Percentiles rank a stretch among this genome's conserved stretches.
Conservation (phyloP, 2,797 vertebrate species). For the Thamnophis elegans region DNA sequence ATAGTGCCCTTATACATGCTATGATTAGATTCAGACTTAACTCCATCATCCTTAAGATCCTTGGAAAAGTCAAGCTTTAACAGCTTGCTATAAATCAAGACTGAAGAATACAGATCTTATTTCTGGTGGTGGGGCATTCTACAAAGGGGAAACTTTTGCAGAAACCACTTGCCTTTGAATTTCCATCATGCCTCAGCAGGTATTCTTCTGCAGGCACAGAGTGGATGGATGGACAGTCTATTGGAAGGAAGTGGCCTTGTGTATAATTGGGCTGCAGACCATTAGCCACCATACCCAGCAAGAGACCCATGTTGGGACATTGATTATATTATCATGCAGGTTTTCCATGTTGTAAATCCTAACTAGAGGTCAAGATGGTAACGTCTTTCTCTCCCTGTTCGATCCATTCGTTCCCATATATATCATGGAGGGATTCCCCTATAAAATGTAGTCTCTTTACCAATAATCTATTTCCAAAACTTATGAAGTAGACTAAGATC, state of each 20-base stretch:
- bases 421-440: neutral
- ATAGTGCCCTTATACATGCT: neutral
- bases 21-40: neutral
- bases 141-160: neutral
- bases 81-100: neutral
- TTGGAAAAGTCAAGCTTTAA: neutral
- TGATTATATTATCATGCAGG: neutral
- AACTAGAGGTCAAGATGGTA: neutral
- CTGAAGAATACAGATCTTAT: neutral
- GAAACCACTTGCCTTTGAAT: neutral
- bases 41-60: neutral
- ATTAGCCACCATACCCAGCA: neutral
- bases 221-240: neutral
- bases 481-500: neutral
- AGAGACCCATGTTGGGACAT: neutral
- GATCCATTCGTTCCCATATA: neutral
- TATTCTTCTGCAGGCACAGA: neutral
- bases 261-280: neutral
- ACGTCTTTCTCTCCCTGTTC: neutral
- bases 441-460: neutral
- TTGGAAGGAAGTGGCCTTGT: neutral
- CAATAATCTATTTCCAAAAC: neutral
- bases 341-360: neutral
- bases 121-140: neutral
- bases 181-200: neutral